Evolutionary conservation across 2,113 vertebrate genomes (phyloP).

Genomic region (Apeltes quadracus): DNA sequence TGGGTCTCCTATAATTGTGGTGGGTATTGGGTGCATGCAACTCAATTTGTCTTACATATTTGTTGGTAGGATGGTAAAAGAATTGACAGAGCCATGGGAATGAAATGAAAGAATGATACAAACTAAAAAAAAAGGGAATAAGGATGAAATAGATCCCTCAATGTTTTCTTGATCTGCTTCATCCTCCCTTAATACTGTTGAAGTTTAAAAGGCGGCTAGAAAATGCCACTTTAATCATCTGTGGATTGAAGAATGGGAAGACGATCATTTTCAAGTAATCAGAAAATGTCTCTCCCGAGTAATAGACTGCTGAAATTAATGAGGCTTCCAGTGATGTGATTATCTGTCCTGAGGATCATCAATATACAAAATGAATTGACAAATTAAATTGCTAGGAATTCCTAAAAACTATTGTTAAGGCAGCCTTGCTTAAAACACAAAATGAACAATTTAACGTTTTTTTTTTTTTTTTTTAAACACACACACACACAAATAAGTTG

Average conservation of each 20-base stretch:
- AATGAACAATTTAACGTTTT: too few species aligned
- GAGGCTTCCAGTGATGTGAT: conserved; percentile 59
- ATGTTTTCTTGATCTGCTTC: conserved; percentile 78
- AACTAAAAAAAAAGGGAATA: conserved; percentile 62
- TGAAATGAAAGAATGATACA: conserved; percentile 86
- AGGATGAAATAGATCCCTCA: conserved; percentile 84
- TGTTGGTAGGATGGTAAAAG: conserved; percentile 93
- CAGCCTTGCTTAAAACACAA: background rate
- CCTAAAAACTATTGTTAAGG: conserved; percentile 36
- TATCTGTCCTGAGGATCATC: conserved; percentile 59
- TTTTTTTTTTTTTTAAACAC: conserved; percentile 1
- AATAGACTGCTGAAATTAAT: conserved; percentile 62
- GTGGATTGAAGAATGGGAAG: conserved; percentile 68
- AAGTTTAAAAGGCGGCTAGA: conserved; percentile 71
- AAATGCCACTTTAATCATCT: conserved; percentile 69
- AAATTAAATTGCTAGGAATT: conserved; percentile 69
- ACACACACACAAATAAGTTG: conserved; percentile 31
- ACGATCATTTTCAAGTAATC: conserved; percentile 72
- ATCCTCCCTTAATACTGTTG: conserved; percentile 76
- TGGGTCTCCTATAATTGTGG: conserved; percentile 95
- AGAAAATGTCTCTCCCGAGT: conserved; percentile 67
- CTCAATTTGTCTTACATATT: conserved; percentile 99
- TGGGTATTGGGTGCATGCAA: conserved; percentile 96
- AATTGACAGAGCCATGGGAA: conserved; percentile 89
- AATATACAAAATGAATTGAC: conserved; percentile 56